These are phyloP conservation scores for Caenorhabditis japonica DNA, from an alignment of 2,888 invertebrate genomes.

Conservation along the genomic window DNA sequence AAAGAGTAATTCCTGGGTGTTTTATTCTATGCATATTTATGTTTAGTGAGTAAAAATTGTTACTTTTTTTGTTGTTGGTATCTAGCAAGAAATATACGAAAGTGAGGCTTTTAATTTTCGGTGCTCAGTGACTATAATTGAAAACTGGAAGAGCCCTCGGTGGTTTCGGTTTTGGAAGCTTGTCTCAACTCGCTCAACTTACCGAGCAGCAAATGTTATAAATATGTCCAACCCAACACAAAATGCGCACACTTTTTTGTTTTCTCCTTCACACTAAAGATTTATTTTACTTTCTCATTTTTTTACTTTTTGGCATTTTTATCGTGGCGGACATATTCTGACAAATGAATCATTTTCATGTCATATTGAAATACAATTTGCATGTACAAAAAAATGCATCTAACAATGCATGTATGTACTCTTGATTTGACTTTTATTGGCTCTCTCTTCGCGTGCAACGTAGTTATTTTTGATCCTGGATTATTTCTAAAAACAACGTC, in stretches of 20 bases:
- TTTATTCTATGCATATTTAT: too few species aligned
- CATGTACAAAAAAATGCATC: too few species aligned
- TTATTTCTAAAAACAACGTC: background rate
- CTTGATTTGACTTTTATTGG: background rate
- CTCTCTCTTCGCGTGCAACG: background rate
- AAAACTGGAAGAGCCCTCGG: slow-evolving; percentile 46
- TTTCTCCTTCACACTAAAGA: too few species aligned
- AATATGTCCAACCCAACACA: slow-evolving; percentile 41
- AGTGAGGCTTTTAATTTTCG: too few species aligned
- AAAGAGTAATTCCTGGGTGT: too few species aligned
- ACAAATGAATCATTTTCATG: too few species aligned
- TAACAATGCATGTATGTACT: too few species aligned
- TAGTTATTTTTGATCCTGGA: slow-evolving; percentile 9
- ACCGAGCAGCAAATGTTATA: slow-evolving; percentile 44
- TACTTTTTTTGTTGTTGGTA: too few species aligned
- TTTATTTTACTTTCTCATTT: slow-evolving; percentile 10
- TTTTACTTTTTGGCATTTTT: background rate
- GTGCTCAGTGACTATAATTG: slow-evolving; percentile 41
- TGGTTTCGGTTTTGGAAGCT: slow-evolving; percentile 26
- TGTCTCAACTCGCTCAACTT: slow-evolving; percentile 1
- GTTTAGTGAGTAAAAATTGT: too few species aligned
- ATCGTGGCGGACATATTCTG: too few species aligned
- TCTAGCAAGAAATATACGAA: too few species aligned
- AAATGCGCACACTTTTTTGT: slow-evolving; percentile 28
- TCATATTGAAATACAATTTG: too few species aligned